Conservation (phyloP, 2,113 vertebrate species). For the Vulpes lagopus region DNA sequence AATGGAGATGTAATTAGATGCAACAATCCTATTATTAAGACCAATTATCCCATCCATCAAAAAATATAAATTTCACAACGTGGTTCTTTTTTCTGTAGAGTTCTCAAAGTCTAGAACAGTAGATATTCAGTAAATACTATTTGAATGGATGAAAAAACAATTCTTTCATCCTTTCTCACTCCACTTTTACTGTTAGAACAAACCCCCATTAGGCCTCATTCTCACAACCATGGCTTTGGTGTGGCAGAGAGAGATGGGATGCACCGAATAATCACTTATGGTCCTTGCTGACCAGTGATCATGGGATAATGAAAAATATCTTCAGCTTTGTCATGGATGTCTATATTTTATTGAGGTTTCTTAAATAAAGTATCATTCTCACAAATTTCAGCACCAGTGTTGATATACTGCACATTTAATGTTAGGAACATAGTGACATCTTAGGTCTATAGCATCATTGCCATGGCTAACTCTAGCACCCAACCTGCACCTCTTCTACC, state of each 20-base stretch:
- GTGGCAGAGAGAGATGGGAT: background rate
- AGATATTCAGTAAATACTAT: background rate
- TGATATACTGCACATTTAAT: background rate
- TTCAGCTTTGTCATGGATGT: background rate
- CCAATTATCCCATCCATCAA: background rate
- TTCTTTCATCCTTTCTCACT: background rate
- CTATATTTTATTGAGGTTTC: background rate
- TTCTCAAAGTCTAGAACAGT: background rate
- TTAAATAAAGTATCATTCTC: background rate
- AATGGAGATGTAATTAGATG: background rate
- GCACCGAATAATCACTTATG: background rate
- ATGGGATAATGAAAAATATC: background rate
- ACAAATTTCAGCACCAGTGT: background rate
- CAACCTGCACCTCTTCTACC: background rate
- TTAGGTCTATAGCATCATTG: background rate
- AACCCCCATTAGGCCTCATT: background rate
- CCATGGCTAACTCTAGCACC: background rate
- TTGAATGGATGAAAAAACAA: background rate
- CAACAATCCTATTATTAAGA: background rate
- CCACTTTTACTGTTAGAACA: background rate
- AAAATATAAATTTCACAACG: background rate
- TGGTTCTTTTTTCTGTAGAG: background rate
- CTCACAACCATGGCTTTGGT: background rate
- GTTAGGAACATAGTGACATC: background rate
- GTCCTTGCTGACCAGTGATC: background rate